phyloP scores from a whole-genome alignment of 2,888 invertebrate genomes.

The Temnothorax unifasciatus region DNA sequence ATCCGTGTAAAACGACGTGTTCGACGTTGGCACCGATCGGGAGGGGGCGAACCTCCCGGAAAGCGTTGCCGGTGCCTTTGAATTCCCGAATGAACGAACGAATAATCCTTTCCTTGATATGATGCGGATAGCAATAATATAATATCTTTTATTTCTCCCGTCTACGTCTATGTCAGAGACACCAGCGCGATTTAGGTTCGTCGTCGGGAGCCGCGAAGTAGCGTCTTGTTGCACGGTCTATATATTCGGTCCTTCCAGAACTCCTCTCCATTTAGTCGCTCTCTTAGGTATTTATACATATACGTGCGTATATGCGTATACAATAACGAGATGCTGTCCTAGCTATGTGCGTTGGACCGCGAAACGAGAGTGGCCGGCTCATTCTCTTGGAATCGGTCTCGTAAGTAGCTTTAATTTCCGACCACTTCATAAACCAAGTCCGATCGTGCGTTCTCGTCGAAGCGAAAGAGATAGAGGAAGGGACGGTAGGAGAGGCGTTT shows the following conservation, averaged over 20 bases:
- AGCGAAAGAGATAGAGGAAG: slow-evolving; percentile 4
- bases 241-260: slow-evolving; percentile 70
- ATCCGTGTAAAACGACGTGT: slow-evolving; percentile 58
- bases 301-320: slow-evolving; percentile 59
- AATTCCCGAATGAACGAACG: slow-evolving; percentile 58
- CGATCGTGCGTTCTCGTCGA: slow-evolving; percentile 57
- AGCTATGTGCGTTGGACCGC: slow-evolving; percentile 64
- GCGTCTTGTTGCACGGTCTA: slow-evolving; percentile 71
- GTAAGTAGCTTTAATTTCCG: slow-evolving; percentile 63
- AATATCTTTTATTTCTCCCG: slow-evolving; percentile 60
- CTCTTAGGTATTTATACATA: slow-evolving; percentile 59
- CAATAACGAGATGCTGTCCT: slow-evolving; percentile 64
- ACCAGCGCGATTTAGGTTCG: slow-evolving; percentile 61
- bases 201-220: slow-evolving; percentile 67
- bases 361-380: slow-evolving; percentile 76
- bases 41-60: slow-evolving; percentile 59
- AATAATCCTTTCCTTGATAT: slow-evolving; percentile 61
- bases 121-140: slow-evolving; percentile 73
- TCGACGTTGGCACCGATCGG: slow-evolving; percentile 63
- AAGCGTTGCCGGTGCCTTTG: slow-evolving; percentile 75
- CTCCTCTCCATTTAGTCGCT: slow-evolving; percentile 67
- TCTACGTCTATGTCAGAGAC: slow-evolving; percentile 39
- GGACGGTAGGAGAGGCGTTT: neutral
- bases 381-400: slow-evolving; percentile 73
- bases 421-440: slow-evolving; percentile 54